phyloP scores from a whole-genome alignment of 2,888 invertebrate genomes.

The Ennomos quercinarius region DNA sequence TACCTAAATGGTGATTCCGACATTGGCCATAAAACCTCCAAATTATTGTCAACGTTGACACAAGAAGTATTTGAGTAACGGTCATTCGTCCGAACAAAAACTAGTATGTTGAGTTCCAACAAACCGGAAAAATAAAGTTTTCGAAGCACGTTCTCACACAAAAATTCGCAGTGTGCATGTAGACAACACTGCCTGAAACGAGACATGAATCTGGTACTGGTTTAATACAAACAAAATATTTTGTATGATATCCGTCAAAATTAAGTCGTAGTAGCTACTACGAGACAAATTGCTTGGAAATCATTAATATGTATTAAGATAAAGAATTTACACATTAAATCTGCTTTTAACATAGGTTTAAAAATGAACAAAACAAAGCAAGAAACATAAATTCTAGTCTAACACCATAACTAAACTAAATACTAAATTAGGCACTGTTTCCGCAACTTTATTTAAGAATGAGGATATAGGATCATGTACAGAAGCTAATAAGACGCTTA shows the following conservation, averaged over 20 bases:
- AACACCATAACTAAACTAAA: no score
- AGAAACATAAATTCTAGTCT: no score
- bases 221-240: constrained; percentile 8
- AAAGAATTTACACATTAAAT: no score
- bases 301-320: neutral
- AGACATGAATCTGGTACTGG: constrained; percentile 57
- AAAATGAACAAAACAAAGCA: no score
- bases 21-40: constrained; percentile 17
- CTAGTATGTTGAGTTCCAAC: constrained; percentile 55
- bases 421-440: no score
- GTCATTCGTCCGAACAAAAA: constrained; percentile 62
- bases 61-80: constrained; percentile 64
- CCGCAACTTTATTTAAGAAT: no score
- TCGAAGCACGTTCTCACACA: constrained; percentile 68
- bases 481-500: no score
- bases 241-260: constrained; percentile 5
- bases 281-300: constrained; percentile 6
- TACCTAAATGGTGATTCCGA: constrained; percentile 23
- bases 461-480: no score
- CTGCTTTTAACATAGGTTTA: no score
- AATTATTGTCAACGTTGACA: constrained; percentile 34
- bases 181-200: constrained; percentile 61
- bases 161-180: constrained; percentile 49
- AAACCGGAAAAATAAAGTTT: constrained; percentile 82
- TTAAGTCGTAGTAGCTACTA: constrained; percentile 1